These are phyloP conservation scores for Drosophila suboccidentalis DNA, from an alignment of 2,888 invertebrate species.

Conservation along the genomic window DNA sequence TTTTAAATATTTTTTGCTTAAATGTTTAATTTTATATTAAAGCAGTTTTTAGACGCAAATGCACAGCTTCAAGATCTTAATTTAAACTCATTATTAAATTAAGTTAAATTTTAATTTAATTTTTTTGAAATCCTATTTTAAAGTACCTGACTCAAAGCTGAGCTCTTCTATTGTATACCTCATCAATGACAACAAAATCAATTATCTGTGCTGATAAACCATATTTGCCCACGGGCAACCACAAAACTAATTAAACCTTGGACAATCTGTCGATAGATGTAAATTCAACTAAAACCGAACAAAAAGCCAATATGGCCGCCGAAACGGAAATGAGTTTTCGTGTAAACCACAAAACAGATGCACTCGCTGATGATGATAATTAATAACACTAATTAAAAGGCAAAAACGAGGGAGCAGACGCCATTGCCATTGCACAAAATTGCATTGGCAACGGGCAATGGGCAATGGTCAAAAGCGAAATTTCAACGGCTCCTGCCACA, in stretches of 20 bases:
- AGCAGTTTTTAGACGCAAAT: too few species aligned
- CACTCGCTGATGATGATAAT: constrained; percentile 48
- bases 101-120: too few species aligned
- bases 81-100: too few species aligned
- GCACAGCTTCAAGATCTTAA: too few species aligned
- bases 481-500: constrained; percentile 79
- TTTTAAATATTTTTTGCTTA: too few species aligned
- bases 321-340: constrained; percentile 68
- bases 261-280: constrained; percentile 11
- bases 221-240: constrained; percentile 19
- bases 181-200: constrained; percentile 2
- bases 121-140: too few species aligned
- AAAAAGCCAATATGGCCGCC: constrained; percentile 59
- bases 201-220: background rate
- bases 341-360: constrained; percentile 65
- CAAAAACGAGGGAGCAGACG: constrained; percentile 36
- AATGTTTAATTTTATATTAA: too few species aligned
- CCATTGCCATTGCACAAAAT: constrained; percentile 34
- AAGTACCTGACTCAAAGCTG: too few species aligned
- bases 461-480: constrained; percentile 50
- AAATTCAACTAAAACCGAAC: constrained; percentile 9
- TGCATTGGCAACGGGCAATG: constrained; percentile 24
- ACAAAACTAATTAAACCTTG: constrained; percentile 48
- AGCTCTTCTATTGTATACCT: background rate
- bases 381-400: constrained; percentile 73